Base-by-base conservation (phyloP, 2,888 invertebrate genomes). In the Bombylius major region DNA sequence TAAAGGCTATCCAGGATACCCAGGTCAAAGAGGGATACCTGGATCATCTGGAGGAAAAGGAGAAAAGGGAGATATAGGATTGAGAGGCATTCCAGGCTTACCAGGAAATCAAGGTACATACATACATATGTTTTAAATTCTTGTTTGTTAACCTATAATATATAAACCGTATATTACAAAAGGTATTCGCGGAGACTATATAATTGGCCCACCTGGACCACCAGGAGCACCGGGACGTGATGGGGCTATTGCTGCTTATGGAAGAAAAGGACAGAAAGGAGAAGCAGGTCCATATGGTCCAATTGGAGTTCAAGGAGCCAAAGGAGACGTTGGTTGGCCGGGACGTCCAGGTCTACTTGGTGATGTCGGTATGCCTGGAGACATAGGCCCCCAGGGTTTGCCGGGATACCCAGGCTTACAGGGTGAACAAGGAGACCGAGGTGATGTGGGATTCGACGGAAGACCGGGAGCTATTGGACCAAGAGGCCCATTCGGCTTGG, bases 1-100 rank as follows among this genome's bases (percentile, higher is more conserved):
- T 39, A 57, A 69, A 47, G 84, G 84, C n/a, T 64, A 67, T 4
- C 63, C 69, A 9, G 85, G 84, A 3, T 61, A 65, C 7, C 65
- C 64, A 8, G 82, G 81, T 13, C 65, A 65, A 4, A 66, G 72
- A 51, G 82, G 82, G 0, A 61, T 58, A 32, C 68, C 70, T 13
- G 82, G 82, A 13, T 51, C 57, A 39, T 72, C 74, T 54, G 88
- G 88, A 32, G 65, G 67, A n/a, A 79, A 79, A 51, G 87, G 87
- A 51, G 47, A 11, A 1, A 63, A 57, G 1, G 85, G 85, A 34
- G 76, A 78, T 53, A 64, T 69, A 36, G 86, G 85, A 11, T 72
- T 74, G 5, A 75, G 72, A 39, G 85, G 86, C 34, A 64, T 71
- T 4, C 71, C 71, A 64, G 85, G 86, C 39, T 65, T 82, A 49